Conservation (phyloP, 2,113 vertebrate genomes). For the Prunella himalayana region DNA sequence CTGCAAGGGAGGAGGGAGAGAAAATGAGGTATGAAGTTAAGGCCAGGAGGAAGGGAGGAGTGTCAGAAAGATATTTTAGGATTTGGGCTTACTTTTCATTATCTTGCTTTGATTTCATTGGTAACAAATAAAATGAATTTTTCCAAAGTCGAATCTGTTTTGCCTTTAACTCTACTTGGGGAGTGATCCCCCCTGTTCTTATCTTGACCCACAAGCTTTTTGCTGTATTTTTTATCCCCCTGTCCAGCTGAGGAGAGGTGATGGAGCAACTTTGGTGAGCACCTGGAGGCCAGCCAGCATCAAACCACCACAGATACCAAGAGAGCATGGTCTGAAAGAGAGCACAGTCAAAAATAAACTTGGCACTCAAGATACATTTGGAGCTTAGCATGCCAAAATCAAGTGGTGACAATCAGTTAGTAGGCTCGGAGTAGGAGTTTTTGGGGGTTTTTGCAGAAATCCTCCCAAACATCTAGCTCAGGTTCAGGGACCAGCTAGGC, state of each 20-base stretch:
- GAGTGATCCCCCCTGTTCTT: background rate
- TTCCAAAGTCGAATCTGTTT: background rate
- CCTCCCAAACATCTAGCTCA: background rate
- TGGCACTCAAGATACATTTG: background rate
- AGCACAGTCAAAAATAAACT: background rate
- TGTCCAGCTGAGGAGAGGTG: background rate
- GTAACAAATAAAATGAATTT: background rate
- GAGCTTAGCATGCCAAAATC: background rate
- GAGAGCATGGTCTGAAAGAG: background rate
- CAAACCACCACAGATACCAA: background rate
- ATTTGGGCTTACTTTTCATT: background rate
- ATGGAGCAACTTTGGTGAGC: background rate
- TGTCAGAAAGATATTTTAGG: background rate
- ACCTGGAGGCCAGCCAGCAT: background rate
- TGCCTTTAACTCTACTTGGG: background rate
- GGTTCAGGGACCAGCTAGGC: background rate
- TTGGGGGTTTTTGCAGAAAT: background rate
- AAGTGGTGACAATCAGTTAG: background rate
- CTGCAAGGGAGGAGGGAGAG: background rate
- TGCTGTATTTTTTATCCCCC: background rate
- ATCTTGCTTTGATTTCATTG: background rate
- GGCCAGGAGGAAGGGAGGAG: background rate
- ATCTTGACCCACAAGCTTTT: background rate
- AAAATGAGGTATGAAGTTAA: background rate
- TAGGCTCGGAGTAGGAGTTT: background rate